Conservation (phyloP, 2,888 invertebrate species). For the Sacculina carcini region DNA sequence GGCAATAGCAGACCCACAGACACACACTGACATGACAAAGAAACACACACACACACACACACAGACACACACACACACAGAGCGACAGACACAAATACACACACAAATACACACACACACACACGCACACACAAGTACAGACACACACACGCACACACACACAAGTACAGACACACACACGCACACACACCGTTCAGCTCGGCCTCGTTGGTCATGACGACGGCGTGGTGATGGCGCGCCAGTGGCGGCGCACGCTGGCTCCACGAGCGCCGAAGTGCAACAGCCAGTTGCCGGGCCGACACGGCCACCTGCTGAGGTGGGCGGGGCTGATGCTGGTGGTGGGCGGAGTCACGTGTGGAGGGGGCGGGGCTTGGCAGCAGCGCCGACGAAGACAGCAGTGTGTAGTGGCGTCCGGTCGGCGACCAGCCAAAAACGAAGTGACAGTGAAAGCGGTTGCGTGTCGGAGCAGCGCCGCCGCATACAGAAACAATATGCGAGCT, state of each 20-base stretch:
- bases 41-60: background rate
- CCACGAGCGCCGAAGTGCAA: conserved; percentile 11
- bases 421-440: background rate
- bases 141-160: background rate
- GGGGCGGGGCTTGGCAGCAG: conserved; percentile 13
- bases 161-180: background rate
- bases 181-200: conserved; percentile 18
- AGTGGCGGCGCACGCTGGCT: conserved; percentile 7
- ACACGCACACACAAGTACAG: background rate
- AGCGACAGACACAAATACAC: background rate
- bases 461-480: background rate
- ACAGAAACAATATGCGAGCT: background rate
- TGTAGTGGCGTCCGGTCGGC: conserved; percentile 15
- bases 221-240: conserved; percentile 15
- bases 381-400: conserved; percentile 20
- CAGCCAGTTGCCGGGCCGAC: conserved; percentile 13
- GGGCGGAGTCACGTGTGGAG: conserved; percentile 1
- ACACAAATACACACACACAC: too few relatives aligned
- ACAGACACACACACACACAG: background rate
- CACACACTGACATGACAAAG: background rate
- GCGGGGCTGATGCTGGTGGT: background rate
- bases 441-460: background rate
- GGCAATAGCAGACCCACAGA: background rate
- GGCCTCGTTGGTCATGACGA: conserved; percentile 21
- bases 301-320: background rate